These are phyloP conservation scores for Mastigias papua DNA, from an alignment of 30 jellyfish, hydroid and myxozoan genomes.

Conservation along the genomic window DNA sequence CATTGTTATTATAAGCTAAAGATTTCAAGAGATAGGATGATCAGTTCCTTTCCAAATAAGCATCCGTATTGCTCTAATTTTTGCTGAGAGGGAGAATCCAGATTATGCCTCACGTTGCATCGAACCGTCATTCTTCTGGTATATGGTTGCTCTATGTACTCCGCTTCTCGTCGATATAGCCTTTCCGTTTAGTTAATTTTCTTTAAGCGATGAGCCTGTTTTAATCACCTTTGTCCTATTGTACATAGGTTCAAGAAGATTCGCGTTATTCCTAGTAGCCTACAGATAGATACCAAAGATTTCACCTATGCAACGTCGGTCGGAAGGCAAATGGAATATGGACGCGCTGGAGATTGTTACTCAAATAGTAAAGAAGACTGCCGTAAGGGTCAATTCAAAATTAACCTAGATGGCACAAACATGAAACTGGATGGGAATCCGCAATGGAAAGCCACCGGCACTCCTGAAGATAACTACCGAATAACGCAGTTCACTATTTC, in stretches of 20 bases:
- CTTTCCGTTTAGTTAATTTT: too few species aligned
- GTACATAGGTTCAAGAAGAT: slow-evolving; percentile 77
- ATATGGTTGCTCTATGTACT: too few species aligned
- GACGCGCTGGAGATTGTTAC: slow-evolving; percentile 96
- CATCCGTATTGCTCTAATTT: too few species aligned
- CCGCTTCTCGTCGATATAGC: too few species aligned
- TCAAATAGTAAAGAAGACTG: slow-evolving; percentile 93
- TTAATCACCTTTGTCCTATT: neutral
- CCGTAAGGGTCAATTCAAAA: slow-evolving; percentile 88
- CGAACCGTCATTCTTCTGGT: too few species aligned
- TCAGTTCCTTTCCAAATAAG: too few species aligned
- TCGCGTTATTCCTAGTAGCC: slow-evolving; percentile 65
- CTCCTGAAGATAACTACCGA: slow-evolving; percentile 83
- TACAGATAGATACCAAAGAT: slow-evolving; percentile 72
- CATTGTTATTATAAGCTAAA: too few species aligned
- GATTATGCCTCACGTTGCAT: too few species aligned
- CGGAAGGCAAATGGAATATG: slow-evolving; percentile 84
- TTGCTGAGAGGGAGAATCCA: too few species aligned
- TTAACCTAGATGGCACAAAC: slow-evolving; percentile 76
- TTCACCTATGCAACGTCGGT: slow-evolving; percentile 67
- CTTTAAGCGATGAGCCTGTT: too few species aligned
- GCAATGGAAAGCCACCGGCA: slow-evolving; percentile 91
- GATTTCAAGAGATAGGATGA: too few species aligned
- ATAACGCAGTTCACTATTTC: slow-evolving; percentile 86
- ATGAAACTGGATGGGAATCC: slow-evolving; percentile 65